These are phyloP conservation scores for Fragum fragum DNA, from an alignment of 2,888 invertebrate species.

Conservation along the genomic window DNA sequence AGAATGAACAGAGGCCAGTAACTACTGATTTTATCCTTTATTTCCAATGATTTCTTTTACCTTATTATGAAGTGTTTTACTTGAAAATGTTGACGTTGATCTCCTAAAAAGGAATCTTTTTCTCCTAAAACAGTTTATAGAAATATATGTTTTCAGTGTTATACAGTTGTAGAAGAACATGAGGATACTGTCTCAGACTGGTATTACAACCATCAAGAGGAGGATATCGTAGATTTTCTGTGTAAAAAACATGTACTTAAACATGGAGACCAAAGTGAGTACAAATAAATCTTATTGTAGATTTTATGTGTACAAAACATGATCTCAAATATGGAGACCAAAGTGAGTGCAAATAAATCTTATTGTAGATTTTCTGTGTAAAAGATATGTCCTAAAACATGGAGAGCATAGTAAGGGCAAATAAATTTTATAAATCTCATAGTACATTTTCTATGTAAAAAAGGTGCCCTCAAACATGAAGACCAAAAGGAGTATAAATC, in stretches of 20 bases:
- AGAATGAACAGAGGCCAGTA: too few species aligned
- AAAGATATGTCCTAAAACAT: slow-evolving; percentile 90
- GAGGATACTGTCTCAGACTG: slow-evolving; percentile 96
- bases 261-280: slow-evolving; percentile 89
- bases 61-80: too few species aligned
- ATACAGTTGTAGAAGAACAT: slow-evolving; percentile 94
- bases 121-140: too few species aligned
- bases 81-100: too few species aligned
- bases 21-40: too few species aligned
- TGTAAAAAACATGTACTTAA: slow-evolving; percentile 92
- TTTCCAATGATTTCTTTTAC: too few species aligned
- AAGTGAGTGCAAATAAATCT: slow-evolving; percentile 79
- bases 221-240: slow-evolving; percentile 91
- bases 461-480: too few species aligned
- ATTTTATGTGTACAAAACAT: slow-evolving; percentile 93
- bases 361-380: slow-evolving; percentile 92
- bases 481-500: too few species aligned
- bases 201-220: slow-evolving; percentile 93
- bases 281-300: slow-evolving; percentile 88
- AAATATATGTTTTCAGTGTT: slow-evolving; percentile 93
- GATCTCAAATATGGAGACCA: slow-evolving; percentile 90
- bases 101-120: too few species aligned
- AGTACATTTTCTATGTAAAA: too few species aligned
- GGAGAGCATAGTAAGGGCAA: slow-evolving; percentile 88
- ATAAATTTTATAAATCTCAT: too few species aligned